phyloP scores from a whole-genome alignment of 2,888 invertebrate species.

The Diarsia rubi region DNA sequence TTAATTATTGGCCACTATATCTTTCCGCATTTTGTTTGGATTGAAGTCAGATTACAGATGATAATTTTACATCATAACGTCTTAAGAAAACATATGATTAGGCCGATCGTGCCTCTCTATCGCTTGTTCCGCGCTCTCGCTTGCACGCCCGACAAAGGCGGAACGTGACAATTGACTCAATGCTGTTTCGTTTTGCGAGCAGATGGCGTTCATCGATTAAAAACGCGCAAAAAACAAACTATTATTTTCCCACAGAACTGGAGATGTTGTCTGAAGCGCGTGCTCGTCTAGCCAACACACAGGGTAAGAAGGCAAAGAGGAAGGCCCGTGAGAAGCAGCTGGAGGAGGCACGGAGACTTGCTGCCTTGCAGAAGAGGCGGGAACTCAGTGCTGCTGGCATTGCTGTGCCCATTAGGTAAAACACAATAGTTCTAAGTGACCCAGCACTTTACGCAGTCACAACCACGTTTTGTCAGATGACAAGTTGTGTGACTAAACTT shows the following conservation, averaged over 20 bases:
- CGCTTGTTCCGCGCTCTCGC: no score
- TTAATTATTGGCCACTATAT: background rate
- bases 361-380: constrained; percentile 99
- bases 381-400: constrained; percentile 99
- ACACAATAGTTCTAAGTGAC: background rate
- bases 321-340: constrained; percentile 99
- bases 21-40: background rate
- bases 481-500: background rate
- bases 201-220: no score
- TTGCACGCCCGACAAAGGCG: no score
- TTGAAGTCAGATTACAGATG: no score
- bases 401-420: constrained; percentile 86
- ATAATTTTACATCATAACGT: no score
- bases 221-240: background rate
- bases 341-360: constrained; percentile 98
- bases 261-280: constrained; percentile 99
- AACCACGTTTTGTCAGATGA: background rate
- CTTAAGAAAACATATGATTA: no score
- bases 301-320: constrained; percentile 98
- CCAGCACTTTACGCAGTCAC: accelerated
- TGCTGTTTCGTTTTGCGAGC: no score
- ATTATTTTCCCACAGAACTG: constrained; percentile 92
- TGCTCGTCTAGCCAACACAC: constrained; percentile 99
- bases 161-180: no score
- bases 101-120: no score